A percentile compares a stretch with the other conserved stretches of the same genome.
phyloP scores from a whole-genome alignment of 2,797 vertebrate species.

The Eidolon dupreanum region DNA sequence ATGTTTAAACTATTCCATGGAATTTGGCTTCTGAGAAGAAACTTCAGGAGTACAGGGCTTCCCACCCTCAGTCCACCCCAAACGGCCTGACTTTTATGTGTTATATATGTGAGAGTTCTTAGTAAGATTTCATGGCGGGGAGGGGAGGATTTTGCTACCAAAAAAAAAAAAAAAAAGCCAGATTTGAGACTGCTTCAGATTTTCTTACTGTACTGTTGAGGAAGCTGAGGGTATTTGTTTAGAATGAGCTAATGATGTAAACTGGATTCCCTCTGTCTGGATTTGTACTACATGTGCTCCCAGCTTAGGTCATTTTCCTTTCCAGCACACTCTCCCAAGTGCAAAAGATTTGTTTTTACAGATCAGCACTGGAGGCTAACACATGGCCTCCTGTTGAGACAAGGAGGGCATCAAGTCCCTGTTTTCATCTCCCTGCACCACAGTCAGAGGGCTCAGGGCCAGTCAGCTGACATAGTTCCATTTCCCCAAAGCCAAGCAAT shows the following conservation, averaged over 20 bases:
- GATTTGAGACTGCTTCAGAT: background rate
- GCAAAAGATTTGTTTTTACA: slow-evolving; percentile 27
- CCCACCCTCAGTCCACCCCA: background rate
- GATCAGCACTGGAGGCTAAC: background rate
- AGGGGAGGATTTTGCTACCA: background rate
- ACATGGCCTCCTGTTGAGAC: background rate
- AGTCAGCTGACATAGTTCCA: background rate
- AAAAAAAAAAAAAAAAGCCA: background rate
- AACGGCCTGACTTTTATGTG: background rate
- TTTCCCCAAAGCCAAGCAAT: background rate
- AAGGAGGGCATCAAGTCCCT: background rate
- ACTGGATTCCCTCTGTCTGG: background rate
- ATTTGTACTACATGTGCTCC: background rate
- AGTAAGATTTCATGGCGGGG: background rate
- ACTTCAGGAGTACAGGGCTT: background rate
- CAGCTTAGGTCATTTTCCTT: background rate
- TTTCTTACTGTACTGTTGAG: background rate
- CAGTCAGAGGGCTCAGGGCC: background rate
- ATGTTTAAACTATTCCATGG: background rate
- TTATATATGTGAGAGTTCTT: background rate
- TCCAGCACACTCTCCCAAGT: background rate
- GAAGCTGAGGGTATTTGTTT: background rate
- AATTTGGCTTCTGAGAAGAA: background rate
- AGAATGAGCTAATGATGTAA: background rate
- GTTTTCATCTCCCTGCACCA: background rate